Evolutionary conservation across 2,113 vertebrate genomes (phyloP), one percentile per base, ranked within the genome.

Genomic region (Lophius piscatorius): DNA sequence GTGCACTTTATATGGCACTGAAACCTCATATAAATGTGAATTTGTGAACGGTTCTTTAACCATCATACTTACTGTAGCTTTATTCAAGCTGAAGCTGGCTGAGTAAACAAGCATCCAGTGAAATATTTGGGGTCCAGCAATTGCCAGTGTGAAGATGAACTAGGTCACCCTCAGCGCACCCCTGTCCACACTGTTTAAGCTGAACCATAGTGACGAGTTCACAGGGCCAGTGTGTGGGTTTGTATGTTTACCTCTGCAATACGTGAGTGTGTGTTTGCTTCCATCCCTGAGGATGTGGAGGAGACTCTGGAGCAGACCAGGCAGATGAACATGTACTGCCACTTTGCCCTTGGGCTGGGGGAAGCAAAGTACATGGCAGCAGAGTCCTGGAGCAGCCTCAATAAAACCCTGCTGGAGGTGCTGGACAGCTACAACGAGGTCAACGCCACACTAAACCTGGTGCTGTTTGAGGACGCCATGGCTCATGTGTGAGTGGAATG

Each of bases 381-480:
- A 3, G 89, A 87, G 14, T 92, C 91, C 4, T 98, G 97, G 97
- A 90, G 91, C 47, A 83, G 88, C 54, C 61, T 98, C 63, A 93
- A 84, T 54, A 92, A 92, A 60, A 93, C 85, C 33, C 91, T 98
- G 4, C 49, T 89, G 78, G 95, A 99, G 70, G 92, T 90, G 10
- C 84, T 98, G 83, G 92, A 95, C 26, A 87, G 52, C 58, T 94
- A 98, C 93, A 99, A 98, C 0, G 95, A 98, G 68, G 89, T 96
- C 80, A 96, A 95, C 1, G 81, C 95, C 13, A 93, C 92, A 20
- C 93, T 98, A 78, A 93, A 90, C 86, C 83, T 99, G 70, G 95
- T 98, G 6, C 91, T 99, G 13, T 98, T 98, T 66, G 96, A 98
- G 76, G 96, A 98, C 0, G 97, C 97, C 74, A 93, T 98, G 92